A percentile compares a stretch with the other conserved stretches of the same genome.
Conservation (phyloP, 2,113 vertebrate genomes). For the Ornithorhynchus anatinus region DNA sequence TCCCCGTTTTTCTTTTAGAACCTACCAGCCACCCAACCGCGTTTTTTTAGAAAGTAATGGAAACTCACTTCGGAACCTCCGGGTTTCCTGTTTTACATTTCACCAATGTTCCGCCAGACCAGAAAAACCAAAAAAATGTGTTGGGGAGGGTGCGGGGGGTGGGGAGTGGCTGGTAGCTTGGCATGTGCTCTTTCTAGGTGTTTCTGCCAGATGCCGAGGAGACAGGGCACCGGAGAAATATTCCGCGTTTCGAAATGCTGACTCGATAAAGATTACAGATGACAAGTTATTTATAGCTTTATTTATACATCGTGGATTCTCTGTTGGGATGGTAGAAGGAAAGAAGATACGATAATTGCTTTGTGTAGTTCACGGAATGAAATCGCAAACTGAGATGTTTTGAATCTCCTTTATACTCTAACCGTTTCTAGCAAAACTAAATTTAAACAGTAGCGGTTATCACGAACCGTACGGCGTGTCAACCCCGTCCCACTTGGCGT, state of each 20-base stretch:
- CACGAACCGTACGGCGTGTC: slow-evolving; percentile 48
- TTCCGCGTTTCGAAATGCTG: slow-evolving; percentile 45
- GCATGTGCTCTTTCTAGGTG: slow-evolving; percentile 14
- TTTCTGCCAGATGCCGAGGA: not conserved
- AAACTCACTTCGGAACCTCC: too few species aligned
- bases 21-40: too few species aligned
- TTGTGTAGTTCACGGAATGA: slow-evolving; percentile 55
- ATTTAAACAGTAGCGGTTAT: slow-evolving; percentile 55
- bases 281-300: slow-evolving; percentile 58
- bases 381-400: slow-evolving; percentile 49
- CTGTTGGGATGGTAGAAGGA: slow-evolving; percentile 43
- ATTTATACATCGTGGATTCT: slow-evolving; percentile 44
- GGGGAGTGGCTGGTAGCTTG: not conserved
- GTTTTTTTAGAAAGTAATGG: too few species aligned
- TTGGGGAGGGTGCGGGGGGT: not conserved
- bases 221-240: slow-evolving; percentile 21
- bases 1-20: too few species aligned
- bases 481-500: slow-evolving; percentile 44
- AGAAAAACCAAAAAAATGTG: not conserved
- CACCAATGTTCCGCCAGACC: not conserved
- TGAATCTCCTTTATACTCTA: slow-evolving; percentile 47
- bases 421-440: slow-evolving; percentile 43
- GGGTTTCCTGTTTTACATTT: too few species aligned
- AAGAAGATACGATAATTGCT: slow-evolving; percentile 61
- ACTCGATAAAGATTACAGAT: slow-evolving; percentile 51